Percentiles rank a stretch among this genome's conserved stretches.
Conservation (phyloP, 2,888 invertebrate genomes). For the Monoplex corrugatus region DNA sequence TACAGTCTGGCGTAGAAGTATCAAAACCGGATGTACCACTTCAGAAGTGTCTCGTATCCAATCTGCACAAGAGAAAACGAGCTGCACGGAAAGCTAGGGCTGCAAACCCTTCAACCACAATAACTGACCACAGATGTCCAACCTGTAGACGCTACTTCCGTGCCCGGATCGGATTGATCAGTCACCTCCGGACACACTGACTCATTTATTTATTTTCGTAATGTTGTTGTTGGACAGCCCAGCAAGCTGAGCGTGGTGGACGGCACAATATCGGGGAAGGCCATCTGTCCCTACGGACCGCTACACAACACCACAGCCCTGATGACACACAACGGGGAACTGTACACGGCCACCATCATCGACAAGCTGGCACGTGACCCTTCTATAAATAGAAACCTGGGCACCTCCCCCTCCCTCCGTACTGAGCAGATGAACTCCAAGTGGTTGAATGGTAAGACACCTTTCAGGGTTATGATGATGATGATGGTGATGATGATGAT, state of each 20-base stretch:
- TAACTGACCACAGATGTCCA: no score
- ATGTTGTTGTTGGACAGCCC: slow-evolving; percentile 70
- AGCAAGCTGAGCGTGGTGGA: slow-evolving; percentile 65
- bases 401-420: slow-evolving; percentile 85
- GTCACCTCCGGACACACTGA: no score
- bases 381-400: slow-evolving; percentile 88
- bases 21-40: no score
- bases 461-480: background rate
- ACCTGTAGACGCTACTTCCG: no score
- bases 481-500: slow-evolving; percentile 10
- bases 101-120: no score
- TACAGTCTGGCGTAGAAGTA: no score
- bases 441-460: slow-evolving; percentile 88
- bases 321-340: slow-evolving; percentile 81
- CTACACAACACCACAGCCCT: slow-evolving; percentile 92
- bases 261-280: slow-evolving; percentile 88
- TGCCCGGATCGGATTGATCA: no score
- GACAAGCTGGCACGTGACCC: slow-evolving; percentile 82
- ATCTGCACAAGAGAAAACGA: no score
- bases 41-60: no score
- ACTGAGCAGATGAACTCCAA: slow-evolving; percentile 91
- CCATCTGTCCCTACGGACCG: slow-evolving; percentile 93
- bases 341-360: slow-evolving; percentile 77
- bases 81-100: no score
- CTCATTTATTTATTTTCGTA: no score